Conservation (phyloP, 1,140 invertebrate species). For the Macrotrachela quadricornifera region DNA sequence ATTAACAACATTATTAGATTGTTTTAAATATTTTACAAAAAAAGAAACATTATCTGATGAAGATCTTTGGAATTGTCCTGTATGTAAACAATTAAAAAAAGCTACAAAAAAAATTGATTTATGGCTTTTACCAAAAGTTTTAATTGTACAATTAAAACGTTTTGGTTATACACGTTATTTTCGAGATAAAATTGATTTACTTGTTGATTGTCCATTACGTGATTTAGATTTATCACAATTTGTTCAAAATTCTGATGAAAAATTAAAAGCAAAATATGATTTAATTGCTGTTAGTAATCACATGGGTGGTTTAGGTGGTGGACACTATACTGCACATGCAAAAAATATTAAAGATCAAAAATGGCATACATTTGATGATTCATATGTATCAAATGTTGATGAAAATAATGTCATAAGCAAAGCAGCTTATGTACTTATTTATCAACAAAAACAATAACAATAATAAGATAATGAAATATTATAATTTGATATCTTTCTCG, state of each 20-base stretch:
- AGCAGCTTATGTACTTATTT: slow-evolving; percentile 1
- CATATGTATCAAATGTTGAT: slow-evolving; percentile 20
- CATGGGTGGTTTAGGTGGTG: slow-evolving; percentile 38
- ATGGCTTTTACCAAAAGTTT: slow-evolving; percentile 57
- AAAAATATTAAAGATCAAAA: slow-evolving; percentile 30
- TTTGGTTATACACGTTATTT: slow-evolving; percentile 46
- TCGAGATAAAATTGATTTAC: slow-evolving; percentile 57
- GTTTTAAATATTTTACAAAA: slow-evolving; percentile 34
- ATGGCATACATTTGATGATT: slow-evolving; percentile 44
- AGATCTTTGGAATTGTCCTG: slow-evolving; percentile 51
- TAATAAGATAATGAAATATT: too few relatives aligned
- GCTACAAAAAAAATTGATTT: slow-evolving; percentile 76
- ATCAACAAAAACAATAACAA: neutral
- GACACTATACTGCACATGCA: slow-evolving; percentile 38
- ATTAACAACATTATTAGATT: slow-evolving; percentile 25
- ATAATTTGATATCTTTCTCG: too few relatives aligned
- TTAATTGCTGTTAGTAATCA: slow-evolving; percentile 39
- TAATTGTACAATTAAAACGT: slow-evolving; percentile 74
- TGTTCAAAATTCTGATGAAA: slow-evolving; percentile 11
- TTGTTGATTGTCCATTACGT: slow-evolving; percentile 58
- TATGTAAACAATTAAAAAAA: slow-evolving; percentile 56
- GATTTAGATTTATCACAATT: slow-evolving; percentile 8
- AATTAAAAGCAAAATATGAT: slow-evolving; percentile 32
- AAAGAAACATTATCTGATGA: slow-evolving; percentile 33
- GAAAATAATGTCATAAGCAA: neutral